These are phyloP conservation scores for zebrafish (Danio rerio) DNA, from an alignment of 2,113 vertebrate genomes.

Conservation along the genomic window GRCz12tu NC_133178.1:67340001-67340500, in stretches of 20 bases:
- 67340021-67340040: constrained; percentile 39
- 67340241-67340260: constrained; percentile 14
- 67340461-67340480: background rate
- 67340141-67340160: constrained; percentile 25
- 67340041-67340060: constrained; percentile 38
- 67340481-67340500: constrained; percentile 1
- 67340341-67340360: background rate
- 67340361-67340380: background rate
- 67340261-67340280: constrained; percentile 31
- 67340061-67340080: constrained; percentile 5
- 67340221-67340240: constrained; percentile 27
- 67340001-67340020: constrained; percentile 20
- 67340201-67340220: constrained; percentile 46
- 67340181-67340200: constrained; percentile 35
- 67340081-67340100: constrained; percentile 44
- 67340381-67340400: background rate
- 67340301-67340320: background rate
- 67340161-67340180: constrained; percentile 41
- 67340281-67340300: constrained; percentile 22
- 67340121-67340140: constrained; percentile 28
- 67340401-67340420: background rate
- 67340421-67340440: background rate
- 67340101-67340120: constrained; percentile 21
- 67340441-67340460: background rate
- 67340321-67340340: background rate